Evolutionary conservation across 2,888 invertebrate species (phyloP).

Genomic region (Notodonta ziczac): DNA sequence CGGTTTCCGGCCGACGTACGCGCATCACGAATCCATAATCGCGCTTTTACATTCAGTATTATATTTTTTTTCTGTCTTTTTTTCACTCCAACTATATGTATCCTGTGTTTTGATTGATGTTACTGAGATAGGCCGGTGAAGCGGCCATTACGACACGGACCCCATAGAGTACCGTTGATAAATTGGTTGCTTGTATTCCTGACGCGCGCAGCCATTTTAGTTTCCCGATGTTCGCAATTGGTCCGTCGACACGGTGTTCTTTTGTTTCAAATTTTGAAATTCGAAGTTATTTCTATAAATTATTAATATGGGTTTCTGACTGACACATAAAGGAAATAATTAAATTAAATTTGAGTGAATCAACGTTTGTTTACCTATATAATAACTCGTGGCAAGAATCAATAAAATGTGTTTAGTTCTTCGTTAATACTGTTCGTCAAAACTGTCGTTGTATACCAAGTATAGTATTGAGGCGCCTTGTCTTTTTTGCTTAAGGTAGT

Average conservation of each 20-base stretch:
- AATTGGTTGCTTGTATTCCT: conserved; percentile 70
- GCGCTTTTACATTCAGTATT: conserved; percentile 56
- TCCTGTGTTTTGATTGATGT: conserved; percentile 81
- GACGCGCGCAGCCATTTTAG: conserved; percentile 54
- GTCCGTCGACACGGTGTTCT: conserved; percentile 47
- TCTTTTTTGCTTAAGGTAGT: not conserved
- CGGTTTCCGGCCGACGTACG: conserved; percentile 73
- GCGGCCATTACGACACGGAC: conserved; percentile 62
- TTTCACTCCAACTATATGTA: conserved; percentile 66
- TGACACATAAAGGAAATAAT: conserved; percentile 2
- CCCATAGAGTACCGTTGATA: conserved; percentile 64
- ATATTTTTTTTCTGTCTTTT: conserved; percentile 49
- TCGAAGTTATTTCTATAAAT: not conserved
- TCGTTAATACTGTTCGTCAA: too few species aligned
- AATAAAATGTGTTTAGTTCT: not conserved
- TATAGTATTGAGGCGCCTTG: not conserved
- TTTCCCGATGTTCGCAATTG: conserved; percentile 59
- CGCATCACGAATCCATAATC: conserved; percentile 78
- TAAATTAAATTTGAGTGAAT: not conserved
- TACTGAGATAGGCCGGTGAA: conserved; percentile 67
- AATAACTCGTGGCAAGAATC: not conserved
- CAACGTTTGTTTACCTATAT: not conserved
- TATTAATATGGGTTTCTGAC: not conserved
- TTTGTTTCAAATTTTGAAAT: conserved; percentile 4
- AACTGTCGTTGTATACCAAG: not conserved